phyloP scores from a whole-genome alignment of 2,888 invertebrate species.

The Eupsilia transversa region DNA sequence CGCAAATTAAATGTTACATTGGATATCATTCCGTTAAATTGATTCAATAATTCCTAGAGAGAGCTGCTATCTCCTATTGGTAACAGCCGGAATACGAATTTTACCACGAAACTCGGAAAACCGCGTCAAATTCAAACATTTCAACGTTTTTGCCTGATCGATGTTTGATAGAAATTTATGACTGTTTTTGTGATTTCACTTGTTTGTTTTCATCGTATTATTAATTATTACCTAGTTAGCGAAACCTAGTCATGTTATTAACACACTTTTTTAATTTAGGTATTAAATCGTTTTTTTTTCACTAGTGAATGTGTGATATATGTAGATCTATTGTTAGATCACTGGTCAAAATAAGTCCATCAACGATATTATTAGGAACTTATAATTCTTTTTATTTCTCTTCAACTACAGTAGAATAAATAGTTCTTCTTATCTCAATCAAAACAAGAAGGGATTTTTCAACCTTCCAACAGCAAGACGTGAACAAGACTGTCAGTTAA shows the following conservation, averaged over 20 bases:
- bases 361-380: too few species aligned
- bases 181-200: neutral
- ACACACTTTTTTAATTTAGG: neutral
- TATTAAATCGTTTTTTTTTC: neutral
- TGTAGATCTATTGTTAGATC: neutral
- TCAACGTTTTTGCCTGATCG: conserved; percentile 17
- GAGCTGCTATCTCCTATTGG: neutral
- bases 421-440: too few species aligned
- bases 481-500: too few species aligned
- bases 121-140: conserved; percentile 2
- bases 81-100: conserved; percentile 10
- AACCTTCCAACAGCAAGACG: too few species aligned
- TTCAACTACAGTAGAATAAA: too few species aligned
- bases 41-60: neutral
- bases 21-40: neutral
- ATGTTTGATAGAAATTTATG: conserved; percentile 12
- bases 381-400: too few species aligned
- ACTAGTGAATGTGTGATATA: neutral
- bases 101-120: conserved; percentile 1
- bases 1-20: conserved; percentile 1
- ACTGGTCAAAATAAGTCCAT: neutral
- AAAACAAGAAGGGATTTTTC: too few species aligned
- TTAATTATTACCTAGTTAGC: neutral
- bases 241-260: neutral
- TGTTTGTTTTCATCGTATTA: neutral